Evolutionary conservation across 2,797 vertebrate genomes (phyloP), one percentile per base, ranked within the genome.

Genomic region (Dermochelys coriacea): DNA sequence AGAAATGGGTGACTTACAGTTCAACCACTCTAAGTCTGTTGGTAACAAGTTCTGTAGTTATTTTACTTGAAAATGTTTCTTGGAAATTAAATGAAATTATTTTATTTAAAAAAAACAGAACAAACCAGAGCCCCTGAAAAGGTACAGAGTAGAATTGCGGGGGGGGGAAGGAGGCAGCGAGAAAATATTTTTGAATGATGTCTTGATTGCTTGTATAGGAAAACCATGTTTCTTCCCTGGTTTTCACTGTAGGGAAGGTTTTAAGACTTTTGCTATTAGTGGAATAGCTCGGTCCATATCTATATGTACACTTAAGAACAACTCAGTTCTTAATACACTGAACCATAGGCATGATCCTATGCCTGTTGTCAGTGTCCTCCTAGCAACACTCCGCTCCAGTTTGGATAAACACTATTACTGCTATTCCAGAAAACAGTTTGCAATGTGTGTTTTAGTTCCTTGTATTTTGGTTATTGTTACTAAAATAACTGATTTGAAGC

Each of bases 51-150:
- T n/a, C 23, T 45, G 71, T 74, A 74, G 41, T 74, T 45, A 5
- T 82, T 82, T 47, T 85, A 93, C 54, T 78, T 89, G 82, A 47
- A 85, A 45, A 82, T 85, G 23, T 3, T 92, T 64, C 54, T 93
- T 94, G 51, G 59, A 94, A 96, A 93, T 95, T 10, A 54, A 89
- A 78, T 68, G 95, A 45, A 94, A 85, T 93, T 87, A 91, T 93
- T 95, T 94, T 89, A 49, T 93, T 91, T 64, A 91, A 97, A 77
- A 97, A 96, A 97, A 98, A 97, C 47, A 37, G 18, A 19, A 96
- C 85, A 80, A n/a, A 84, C 18, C 59, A 84, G 81, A 94, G 82
- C 34, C 86, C 23, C 57, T 82, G 84, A 94, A 93, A 92, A 93
- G 54, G 54, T 64, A 21, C 47, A 93, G 89, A 94, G 80, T 91